Conservation (phyloP, 1,140 invertebrate genomes). For the Apis mellifera region Amel_HAv3.1 CM009931.2:22820501-22821000, state of each 20-base stretch:
- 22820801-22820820: slow-evolving; percentile 53
- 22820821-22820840: slow-evolving; percentile 54
- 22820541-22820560: slow-evolving; percentile 34
- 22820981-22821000: slow-evolving; percentile 53
- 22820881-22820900: slow-evolving; percentile 59
- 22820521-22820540: slow-evolving; percentile 68
- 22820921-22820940: slow-evolving; percentile 74
- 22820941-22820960: slow-evolving; percentile 70
- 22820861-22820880: slow-evolving; percentile 66
- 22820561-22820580: not conserved
- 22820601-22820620: slow-evolving; percentile 17
- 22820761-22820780: slow-evolving; percentile 52
- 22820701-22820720: not conserved
- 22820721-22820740: not conserved
- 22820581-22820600: not conserved
- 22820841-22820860: slow-evolving; percentile 71
- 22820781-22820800: slow-evolving; percentile 55
- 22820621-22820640: not conserved
- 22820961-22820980: slow-evolving; percentile 68
- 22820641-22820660: not conserved
- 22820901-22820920: slow-evolving; percentile 73
- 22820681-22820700: not conserved
- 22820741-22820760: slow-evolving; percentile 20
- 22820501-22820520: slow-evolving; percentile 72
- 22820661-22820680: not conserved